These are phyloP conservation scores for Ciconia maguari DNA, from an alignment of 2,113 vertebrate species.

Conservation along the genomic window DNA sequence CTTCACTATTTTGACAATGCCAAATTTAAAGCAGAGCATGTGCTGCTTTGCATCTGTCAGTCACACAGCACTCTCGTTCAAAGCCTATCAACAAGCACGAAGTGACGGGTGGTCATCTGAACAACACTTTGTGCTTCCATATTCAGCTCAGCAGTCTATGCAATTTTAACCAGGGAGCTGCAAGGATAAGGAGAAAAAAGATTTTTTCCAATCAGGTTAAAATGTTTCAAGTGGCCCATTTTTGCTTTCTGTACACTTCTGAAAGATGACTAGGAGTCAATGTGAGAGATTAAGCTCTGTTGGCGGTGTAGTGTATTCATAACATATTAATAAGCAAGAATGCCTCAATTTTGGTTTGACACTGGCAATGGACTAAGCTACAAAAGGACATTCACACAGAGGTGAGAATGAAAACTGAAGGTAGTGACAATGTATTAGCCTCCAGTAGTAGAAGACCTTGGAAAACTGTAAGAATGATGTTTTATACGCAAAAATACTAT, in stretches of 20 bases:
- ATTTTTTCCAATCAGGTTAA: slow-evolving; percentile 31
- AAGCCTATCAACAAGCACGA: background rate
- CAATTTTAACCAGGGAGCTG: background rate
- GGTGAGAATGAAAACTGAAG: slow-evolving; percentile 5
- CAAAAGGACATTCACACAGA: background rate
- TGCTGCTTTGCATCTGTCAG: slow-evolving; percentile 7
- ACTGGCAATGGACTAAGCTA: background rate
- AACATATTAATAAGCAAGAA: slow-evolving; percentile 26
- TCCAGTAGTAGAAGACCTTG: background rate
- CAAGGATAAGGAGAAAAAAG: background rate
- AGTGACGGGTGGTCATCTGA: slow-evolving; percentile 1
- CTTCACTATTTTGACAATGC: background rate
- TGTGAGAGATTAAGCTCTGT: slow-evolving; percentile 20
- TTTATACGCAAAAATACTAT: background rate
- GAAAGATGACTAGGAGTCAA: slow-evolving; percentile 11
- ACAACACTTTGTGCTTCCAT: background rate
- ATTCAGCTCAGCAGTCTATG: slow-evolving; percentile 9
- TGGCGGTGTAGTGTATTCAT: background rate
- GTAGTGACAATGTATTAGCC: background rate
- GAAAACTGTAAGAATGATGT: background rate
- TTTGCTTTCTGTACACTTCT: background rate
- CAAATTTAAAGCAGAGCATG: background rate
- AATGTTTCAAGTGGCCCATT: slow-evolving; percentile 60
- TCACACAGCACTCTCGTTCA: background rate
- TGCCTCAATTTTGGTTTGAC: slow-evolving; percentile 16